A percentile compares a stretch with the other conserved stretches of the same genome.
phyloP scores from a whole-genome alignment of 2,888 invertebrate species.

The Neoscelio sp. region DNA sequence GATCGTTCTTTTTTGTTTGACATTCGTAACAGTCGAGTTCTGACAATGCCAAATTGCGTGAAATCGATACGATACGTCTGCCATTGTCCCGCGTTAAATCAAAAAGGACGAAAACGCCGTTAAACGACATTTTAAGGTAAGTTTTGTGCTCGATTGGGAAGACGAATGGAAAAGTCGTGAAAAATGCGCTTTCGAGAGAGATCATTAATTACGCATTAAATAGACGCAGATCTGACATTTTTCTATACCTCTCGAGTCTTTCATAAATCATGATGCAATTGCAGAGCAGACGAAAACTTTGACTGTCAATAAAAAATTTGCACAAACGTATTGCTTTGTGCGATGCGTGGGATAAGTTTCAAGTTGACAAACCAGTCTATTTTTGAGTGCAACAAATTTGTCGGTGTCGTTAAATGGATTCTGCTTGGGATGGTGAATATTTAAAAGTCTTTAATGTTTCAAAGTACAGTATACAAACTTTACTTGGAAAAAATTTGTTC shows the following conservation, averaged over 20 bases:
- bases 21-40: slow-evolving; percentile 40
- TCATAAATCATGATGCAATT: slow-evolving; percentile 57
- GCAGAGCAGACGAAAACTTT: slow-evolving; percentile 33
- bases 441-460: slow-evolving; percentile 12
- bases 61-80: slow-evolving; percentile 55
- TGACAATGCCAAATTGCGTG: slow-evolving; percentile 47
- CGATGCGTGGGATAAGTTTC: not conserved
- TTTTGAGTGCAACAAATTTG: slow-evolving; percentile 4
- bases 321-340: not conserved
- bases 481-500: not conserved
- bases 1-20: slow-evolving; percentile 38
- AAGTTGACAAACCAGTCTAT: not conserved
- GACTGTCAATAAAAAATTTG: slow-evolving; percentile 37
- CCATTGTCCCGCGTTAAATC: slow-evolving; percentile 33
- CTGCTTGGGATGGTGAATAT: not conserved
- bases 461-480: not conserved
- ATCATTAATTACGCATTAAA: slow-evolving; percentile 62
- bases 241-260: not conserved
- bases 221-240: slow-evolving; percentile 17
- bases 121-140: slow-evolving; percentile 45
- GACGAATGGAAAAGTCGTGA: slow-evolving; percentile 46
- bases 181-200: slow-evolving; percentile 30
- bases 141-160: slow-evolving; percentile 42
- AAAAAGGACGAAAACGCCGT: slow-evolving; percentile 9
- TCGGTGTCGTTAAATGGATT: not conserved